These are phyloP conservation scores for Lemur catta DNA, from an alignment of 2,797 vertebrate genomes.

Conservation along the genomic window DNA sequence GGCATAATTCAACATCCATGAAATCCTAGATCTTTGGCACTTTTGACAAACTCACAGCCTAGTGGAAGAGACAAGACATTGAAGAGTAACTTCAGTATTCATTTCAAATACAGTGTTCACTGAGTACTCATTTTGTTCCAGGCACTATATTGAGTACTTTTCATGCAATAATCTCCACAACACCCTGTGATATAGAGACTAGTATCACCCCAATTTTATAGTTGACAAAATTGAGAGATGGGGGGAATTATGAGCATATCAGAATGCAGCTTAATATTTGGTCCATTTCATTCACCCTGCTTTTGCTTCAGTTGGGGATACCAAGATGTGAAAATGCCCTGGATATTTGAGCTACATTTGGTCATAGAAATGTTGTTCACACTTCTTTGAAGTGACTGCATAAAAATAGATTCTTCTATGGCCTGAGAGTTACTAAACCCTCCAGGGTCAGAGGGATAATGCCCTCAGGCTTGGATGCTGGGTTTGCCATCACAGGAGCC, in stretches of 20 bases:
- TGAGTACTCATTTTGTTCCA: not conserved
- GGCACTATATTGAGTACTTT: not conserved
- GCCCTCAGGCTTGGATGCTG: not conserved
- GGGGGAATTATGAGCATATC: not conserved
- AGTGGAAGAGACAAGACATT: not conserved
- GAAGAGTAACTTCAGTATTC: not conserved
- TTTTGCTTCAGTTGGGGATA: not conserved
- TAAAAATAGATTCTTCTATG: not conserved
- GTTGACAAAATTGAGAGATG: not conserved
- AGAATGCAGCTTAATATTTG: not conserved
- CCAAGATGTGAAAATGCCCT: not conserved
- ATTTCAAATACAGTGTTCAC: not conserved
- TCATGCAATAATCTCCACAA: not conserved
- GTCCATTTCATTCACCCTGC: not conserved
- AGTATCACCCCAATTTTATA: not conserved
- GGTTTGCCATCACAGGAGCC: not conserved
- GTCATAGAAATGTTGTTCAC: not conserved
- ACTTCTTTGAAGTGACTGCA: not conserved
- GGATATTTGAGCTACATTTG: not conserved
- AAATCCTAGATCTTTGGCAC: not conserved
- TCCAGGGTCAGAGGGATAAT: not conserved
- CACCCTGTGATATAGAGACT: not conserved
- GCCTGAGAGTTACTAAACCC: not conserved
- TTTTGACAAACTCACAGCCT: not conserved
- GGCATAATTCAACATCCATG: not conserved